These are phyloP conservation scores for Cyprinella venusta DNA, from an alignment of 2,797 vertebrate genomes.

Conservation along the genomic window DNA sequence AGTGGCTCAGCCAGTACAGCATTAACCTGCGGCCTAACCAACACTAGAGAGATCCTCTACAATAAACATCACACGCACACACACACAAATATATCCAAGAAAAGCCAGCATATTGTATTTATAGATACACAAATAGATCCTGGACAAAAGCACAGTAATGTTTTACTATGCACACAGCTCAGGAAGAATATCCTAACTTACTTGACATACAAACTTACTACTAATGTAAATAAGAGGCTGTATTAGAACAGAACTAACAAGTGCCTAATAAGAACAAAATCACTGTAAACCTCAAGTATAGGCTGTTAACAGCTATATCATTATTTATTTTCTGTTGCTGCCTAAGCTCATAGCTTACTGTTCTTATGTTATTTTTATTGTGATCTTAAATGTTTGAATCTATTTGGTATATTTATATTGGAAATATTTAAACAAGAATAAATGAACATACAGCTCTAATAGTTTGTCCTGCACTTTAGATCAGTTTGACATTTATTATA, in stretches of 20 bases:
- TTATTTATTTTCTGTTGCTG: background rate
- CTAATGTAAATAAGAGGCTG: background rate
- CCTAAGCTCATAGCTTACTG: background rate
- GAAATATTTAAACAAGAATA: slow-evolving; percentile 8
- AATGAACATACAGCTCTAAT: background rate
- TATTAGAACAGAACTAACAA: background rate
- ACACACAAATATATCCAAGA: background rate
- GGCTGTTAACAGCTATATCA: background rate
- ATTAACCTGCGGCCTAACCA: slow-evolving; percentile 21
- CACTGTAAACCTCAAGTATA: background rate
- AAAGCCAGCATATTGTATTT: too few species aligned
- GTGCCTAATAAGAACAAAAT: slow-evolving; percentile 13
- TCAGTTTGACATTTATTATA: background rate
- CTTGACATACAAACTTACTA: background rate
- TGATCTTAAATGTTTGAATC: slow-evolving; percentile 2
- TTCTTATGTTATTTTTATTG: slow-evolving; percentile 8
- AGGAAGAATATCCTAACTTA: slow-evolving; percentile 20
- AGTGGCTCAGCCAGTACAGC: slow-evolving; percentile 54
- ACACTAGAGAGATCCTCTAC: slow-evolving; percentile 22
- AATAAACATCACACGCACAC: background rate
- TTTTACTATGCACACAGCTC: slow-evolving; percentile 1
- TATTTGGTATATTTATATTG: slow-evolving; percentile 12
- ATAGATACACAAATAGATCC: background rate
- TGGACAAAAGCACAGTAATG: background rate
- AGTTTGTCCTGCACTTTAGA: background rate